Evolutionary conservation across 2,797 vertebrate genomes (phyloP), one percentile per base, ranked within the genome.

Genomic region (Cetoscarus ocellatus): DNA sequence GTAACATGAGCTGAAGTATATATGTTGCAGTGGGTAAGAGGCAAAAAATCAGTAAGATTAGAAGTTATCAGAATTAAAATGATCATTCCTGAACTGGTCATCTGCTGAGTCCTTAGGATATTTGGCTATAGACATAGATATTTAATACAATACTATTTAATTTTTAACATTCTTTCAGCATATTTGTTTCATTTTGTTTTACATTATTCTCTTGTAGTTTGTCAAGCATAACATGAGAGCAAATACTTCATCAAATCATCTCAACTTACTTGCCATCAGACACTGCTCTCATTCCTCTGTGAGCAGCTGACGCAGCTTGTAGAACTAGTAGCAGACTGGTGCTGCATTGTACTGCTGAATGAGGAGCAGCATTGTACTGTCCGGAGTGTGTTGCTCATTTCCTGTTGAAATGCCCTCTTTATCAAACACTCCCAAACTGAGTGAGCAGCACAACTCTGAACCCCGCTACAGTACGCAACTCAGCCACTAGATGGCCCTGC

Each of bases 401-500:
- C 77, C 66, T 3, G 12, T 56, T 13, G 59, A 43, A 61, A 19
- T 19, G 54, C 43, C 42, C 53, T 61, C 59, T 36, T 64, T 47
- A 51, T 50, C 42, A 60, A 61, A 19, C 60, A n/a, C 73, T 83
- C 1, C 42, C n/a, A 50, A 63, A 43, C 27, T 57, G 17, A 69
- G 17, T 1, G 36, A 57, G 18, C 18, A 27, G 19, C 27, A 35
- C 6, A 12, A 13, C 10, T 34, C 50, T 34, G 50, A 10, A 51
- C 4, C 44, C 43, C 42, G 11, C 12, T 10, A 50, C 62, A 80
- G 36, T 77, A 58, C 45, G 67, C 50, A 64, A 0, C 10, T 61
- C 17, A 55, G 49, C 86, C 92, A 89, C 90, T 86, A 91, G 91
- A 87, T 91, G 90, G 85, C 49, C 45, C 63, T 64, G 39, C 69